Conservation (phyloP, 2,888 invertebrate genomes). For the Acanthoscelides obtectus region DNA sequence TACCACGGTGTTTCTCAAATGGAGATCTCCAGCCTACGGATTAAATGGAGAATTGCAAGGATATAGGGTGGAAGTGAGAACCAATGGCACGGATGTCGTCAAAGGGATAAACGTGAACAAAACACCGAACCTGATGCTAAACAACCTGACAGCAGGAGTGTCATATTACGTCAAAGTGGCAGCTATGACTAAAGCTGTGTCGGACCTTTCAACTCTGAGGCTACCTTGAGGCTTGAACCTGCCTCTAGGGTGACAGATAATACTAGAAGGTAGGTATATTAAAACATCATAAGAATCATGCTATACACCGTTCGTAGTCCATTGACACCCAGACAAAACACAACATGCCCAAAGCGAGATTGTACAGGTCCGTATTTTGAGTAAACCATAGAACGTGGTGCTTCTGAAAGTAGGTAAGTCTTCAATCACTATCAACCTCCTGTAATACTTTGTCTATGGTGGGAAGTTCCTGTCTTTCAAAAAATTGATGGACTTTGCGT, state of each 20-base stretch:
- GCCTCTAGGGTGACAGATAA: constrained; percentile 43
- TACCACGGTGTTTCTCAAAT: constrained; percentile 75
- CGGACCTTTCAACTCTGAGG: constrained; percentile 75
- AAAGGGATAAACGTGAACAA: constrained; percentile 67
- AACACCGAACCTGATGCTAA: constrained; percentile 69
- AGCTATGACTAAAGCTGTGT: constrained; percentile 73
- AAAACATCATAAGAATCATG: no score
- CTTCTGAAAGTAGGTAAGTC: no score
- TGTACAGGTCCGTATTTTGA: no score
- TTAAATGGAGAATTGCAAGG: constrained; percentile 81
- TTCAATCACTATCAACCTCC: no score
- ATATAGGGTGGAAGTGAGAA: constrained; percentile 62
- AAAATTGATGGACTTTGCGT: no score
- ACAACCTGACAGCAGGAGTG: constrained; percentile 76
- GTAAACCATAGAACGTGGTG: no score
- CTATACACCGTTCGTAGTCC: no score
- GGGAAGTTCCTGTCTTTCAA: no score
- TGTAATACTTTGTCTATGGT: no score
- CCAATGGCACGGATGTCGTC: constrained; percentile 39
- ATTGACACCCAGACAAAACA: no score
- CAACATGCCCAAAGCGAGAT: no score
- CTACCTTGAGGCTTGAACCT: constrained; percentile 58
- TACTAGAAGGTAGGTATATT: not conserved
- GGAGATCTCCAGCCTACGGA: constrained; percentile 72
- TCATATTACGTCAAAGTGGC: constrained; percentile 82